Evolutionary conservation across 2,797 vertebrate genomes (phyloP).

Genomic region (Pristis pectinata): DNA sequence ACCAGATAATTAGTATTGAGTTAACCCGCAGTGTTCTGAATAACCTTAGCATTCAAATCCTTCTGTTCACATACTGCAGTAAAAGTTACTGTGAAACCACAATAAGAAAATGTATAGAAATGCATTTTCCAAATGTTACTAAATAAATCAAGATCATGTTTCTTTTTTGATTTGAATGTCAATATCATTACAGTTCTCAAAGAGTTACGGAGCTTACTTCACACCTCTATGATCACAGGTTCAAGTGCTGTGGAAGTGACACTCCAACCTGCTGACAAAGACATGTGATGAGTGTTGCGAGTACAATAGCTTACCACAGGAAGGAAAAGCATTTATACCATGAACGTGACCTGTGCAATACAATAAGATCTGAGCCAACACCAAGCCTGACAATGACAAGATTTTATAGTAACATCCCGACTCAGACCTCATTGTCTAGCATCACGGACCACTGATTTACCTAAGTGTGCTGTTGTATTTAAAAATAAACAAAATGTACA

Average conservation of each 20-base stretch:
- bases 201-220: background rate
- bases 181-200: constrained; percentile 11
- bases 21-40: constrained; percentile 28
- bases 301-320: constrained; percentile 8
- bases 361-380: background rate
- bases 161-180: constrained; percentile 5
- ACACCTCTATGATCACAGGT: constrained; percentile 12
- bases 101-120: background rate
- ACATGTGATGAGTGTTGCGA: constrained; percentile 27
- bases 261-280: constrained; percentile 33
- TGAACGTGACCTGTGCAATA: constrained; percentile 24
- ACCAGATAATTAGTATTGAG: constrained; percentile 29
- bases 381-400: constrained; percentile 28
- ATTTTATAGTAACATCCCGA: constrained; percentile 1
- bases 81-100: background rate
- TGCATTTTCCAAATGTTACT: background rate
- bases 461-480: background rate
- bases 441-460: constrained; percentile 15
- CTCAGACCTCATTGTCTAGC: constrained; percentile 16
- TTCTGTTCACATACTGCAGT: background rate
- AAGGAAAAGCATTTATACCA: background rate
- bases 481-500: background rate
- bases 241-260: constrained; percentile 23
- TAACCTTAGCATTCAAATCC: background rate
- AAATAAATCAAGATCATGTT: background rate